Conservation (phyloP, 2,113 vertebrate species). For the Pseudorectes ferrugineus region DNA sequence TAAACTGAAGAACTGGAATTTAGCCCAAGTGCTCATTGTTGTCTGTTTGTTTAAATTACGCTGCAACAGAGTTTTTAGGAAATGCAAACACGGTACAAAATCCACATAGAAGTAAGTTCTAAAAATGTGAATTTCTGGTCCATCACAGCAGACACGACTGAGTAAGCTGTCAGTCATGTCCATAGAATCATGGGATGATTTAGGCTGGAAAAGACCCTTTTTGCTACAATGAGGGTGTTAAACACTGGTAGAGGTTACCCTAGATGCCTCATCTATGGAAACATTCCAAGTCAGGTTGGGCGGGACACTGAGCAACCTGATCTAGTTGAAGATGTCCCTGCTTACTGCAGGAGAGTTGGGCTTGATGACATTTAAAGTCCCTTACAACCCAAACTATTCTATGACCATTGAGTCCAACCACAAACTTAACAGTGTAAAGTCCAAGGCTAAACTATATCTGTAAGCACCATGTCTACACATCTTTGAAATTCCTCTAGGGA, state of each 20-base stretch:
- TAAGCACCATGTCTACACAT: fast-evolving
- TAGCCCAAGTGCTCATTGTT: background rate
- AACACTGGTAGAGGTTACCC: background rate
- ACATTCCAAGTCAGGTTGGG: background rate
- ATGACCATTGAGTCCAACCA: background rate
- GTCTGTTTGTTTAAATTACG: background rate
- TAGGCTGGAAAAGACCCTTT: background rate
- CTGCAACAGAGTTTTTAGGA: background rate
- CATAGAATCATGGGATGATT: background rate
- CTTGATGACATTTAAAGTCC: background rate
- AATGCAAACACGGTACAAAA: background rate
- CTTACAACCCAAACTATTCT: background rate
- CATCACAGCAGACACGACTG: background rate
- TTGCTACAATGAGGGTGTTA: background rate
- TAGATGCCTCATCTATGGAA: background rate
- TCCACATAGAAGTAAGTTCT: background rate
- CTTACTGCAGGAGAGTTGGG: background rate
- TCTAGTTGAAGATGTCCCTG: background rate
- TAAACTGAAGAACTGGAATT: background rate
- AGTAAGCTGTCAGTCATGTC: background rate
- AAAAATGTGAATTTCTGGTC: background rate
- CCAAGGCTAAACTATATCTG: background rate
- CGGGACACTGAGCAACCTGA: background rate
- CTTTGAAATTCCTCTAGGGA: background rate
- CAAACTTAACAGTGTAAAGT: background rate